Evolutionary conservation across 2,888 invertebrate genomes (phyloP), one percentile per base, ranked within the genome.

Genomic region (Drosophila cognata): DNA sequence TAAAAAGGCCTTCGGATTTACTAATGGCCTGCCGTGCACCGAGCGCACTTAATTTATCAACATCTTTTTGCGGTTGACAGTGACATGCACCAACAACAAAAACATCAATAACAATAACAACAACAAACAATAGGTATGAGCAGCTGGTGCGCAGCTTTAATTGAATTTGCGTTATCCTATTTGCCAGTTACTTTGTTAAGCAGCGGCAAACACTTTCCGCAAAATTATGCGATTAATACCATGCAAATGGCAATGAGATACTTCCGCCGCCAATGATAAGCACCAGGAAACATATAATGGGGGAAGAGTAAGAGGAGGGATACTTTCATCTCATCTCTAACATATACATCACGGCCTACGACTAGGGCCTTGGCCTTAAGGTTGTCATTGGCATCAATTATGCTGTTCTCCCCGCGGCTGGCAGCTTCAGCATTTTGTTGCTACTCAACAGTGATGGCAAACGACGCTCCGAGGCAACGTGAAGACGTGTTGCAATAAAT

Each of bases 11-110:
- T 68, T 62, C 57, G 81, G 65, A 67, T 71, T 78, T 69, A 56
- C 68, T 80, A 82, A 81, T 80, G 77, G 65, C 65, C 71, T 74
- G 59, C 52, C 67, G 43, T 84, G 86, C 75, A 74, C 2, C 8
- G 53, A 16, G 64, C 71, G 57, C 69, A 74, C 74, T 79, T 83
- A 75, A 88, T 89, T 87, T 77, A 89, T 86, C 82, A 87, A 75
- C 79, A 72, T 75, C 66, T 62, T 74, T 71, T 71, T 74, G 87
- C 53, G 75, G 78, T 74, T 86, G 81, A 86, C 78, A 88, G 64
- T 70, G 76, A 81, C 77, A 76, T 68, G 71, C 52, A 73, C 41
- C 53, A 71, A 31, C 31, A 59, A 50, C 56, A 76, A 33, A 43
- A 55, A 16, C 33, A 52, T 13, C 43, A 46, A 46, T 53, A 55